phyloP scores from a whole-genome alignment of 2,888 invertebrate genomes.

The Pantelozetes paolii region DNA sequence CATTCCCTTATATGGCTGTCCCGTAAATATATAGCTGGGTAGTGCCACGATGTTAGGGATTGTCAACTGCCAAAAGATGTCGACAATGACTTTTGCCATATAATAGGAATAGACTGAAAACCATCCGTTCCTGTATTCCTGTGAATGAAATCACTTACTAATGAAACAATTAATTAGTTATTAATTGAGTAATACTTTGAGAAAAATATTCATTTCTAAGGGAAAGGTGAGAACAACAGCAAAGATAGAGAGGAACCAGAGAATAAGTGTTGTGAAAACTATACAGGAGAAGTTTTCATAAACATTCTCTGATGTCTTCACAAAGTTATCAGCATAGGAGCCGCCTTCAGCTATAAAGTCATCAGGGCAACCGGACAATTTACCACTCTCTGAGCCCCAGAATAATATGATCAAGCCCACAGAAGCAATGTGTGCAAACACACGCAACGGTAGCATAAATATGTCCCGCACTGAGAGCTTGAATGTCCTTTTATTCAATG shows the following conservation, averaged over 20 bases:
- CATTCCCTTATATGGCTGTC: conserved; percentile 77
- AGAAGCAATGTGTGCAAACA: not conserved
- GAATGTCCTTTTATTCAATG: not conserved
- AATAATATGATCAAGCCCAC: not conserved
- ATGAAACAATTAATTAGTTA: not conserved
- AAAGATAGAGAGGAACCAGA: conserved; percentile 20
- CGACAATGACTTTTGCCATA: conserved; percentile 69
- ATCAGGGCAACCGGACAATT: not conserved
- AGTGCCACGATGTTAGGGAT: conserved; percentile 2
- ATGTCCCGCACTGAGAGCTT: not conserved
- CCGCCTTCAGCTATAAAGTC: not conserved
- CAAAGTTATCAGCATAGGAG: not conserved
- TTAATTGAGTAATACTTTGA: conserved; percentile 4
- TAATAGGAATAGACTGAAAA: conserved; percentile 79
- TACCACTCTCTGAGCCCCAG: not conserved
- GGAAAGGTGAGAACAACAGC: conserved; percentile 1
- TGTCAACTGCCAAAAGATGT: conserved; percentile 63
- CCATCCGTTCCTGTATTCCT: conserved; percentile 86
- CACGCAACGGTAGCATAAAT: not conserved
- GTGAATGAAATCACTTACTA: conserved; percentile 56
- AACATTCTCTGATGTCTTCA: not conserved
- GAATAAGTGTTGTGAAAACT: not conserved
- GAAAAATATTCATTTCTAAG: not conserved
- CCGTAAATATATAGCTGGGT: conserved; percentile 76
- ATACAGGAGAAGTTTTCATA: not conserved